A percentile compares a stretch with the other conserved stretches of the same genome.
Conservation (phyloP, 2,797 vertebrate genomes). For the Taeniopygia guttata region DNA sequence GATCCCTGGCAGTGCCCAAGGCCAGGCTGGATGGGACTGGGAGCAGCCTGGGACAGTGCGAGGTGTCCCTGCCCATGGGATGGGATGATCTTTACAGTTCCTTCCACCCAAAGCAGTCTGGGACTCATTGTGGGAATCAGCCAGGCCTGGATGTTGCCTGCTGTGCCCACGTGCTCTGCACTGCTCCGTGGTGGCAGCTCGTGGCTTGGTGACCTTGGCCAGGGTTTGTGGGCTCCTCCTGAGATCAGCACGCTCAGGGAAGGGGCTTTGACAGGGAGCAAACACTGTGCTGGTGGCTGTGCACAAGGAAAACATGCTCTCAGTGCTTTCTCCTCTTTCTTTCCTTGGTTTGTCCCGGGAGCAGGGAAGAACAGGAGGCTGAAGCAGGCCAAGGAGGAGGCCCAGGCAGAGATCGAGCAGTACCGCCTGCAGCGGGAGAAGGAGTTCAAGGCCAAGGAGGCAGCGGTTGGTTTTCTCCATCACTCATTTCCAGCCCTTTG, state of each 20-base stretch:
- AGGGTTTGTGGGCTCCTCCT: no score
- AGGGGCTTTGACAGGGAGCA: neutral
- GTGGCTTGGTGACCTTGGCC: fast-evolving
- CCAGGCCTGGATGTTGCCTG: neutral
- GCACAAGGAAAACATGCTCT: fast-evolving
- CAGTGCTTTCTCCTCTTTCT: neutral
- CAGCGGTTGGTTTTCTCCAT: slow-evolving; percentile 79
- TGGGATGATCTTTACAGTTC: fast-evolving
- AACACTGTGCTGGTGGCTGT: fast-evolving
- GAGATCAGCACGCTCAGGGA: neutral
- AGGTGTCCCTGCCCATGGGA: neutral
- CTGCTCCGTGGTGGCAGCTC: neutral
- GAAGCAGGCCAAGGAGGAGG: slow-evolving; percentile 98
- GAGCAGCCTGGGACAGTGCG: neutral
- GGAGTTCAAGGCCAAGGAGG: slow-evolving; percentile 96
- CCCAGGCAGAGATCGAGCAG: slow-evolving; percentile 96
- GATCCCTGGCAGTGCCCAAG: neutral
- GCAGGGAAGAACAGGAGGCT: slow-evolving; percentile 92
- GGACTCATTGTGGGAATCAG: neutral
- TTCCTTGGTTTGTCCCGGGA: neutral
- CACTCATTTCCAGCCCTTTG: neutral
- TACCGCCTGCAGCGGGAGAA: slow-evolving; percentile 94
- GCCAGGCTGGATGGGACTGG: neutral
- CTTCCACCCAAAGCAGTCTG: no score
- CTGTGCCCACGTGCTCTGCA: fast-evolving